These are phyloP conservation scores for Blastobasis lacticolella DNA, from an alignment of 2,888 invertebrate genomes.

Conservation along the genomic window DNA sequence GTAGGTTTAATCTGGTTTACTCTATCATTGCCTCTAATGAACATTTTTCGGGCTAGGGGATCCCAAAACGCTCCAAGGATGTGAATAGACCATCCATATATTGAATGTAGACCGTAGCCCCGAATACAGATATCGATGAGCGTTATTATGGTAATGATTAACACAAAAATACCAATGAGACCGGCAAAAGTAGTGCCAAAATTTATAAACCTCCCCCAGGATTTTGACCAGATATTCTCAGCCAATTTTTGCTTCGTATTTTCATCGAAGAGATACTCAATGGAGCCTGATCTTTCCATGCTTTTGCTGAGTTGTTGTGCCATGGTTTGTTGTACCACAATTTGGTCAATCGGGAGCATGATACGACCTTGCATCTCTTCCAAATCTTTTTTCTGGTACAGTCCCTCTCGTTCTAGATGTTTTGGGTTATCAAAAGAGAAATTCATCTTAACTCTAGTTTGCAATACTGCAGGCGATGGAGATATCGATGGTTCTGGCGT, in stretches of 20 bases:
- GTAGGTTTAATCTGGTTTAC: too few species aligned
- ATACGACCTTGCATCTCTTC: not conserved
- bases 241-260: not conserved
- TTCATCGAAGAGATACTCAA: not conserved
- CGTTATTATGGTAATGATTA: too few species aligned
- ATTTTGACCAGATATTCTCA: not conserved
- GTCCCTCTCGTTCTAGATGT: not conserved
- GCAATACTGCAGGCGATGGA: not conserved
- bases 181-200: too few species aligned
- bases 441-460: not conserved
- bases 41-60: too few species aligned
- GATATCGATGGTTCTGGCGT: not conserved
- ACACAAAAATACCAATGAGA: too few species aligned
- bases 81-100: too few species aligned
- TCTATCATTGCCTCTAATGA: too few species aligned
- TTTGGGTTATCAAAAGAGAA: not conserved
- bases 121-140: too few species aligned
- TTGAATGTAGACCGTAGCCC: too few species aligned
- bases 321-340: not conserved
- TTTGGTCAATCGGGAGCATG: not conserved
- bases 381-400: not conserved
- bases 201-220: not conserved
- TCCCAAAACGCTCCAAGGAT: too few species aligned
- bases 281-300: not conserved
- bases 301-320: not conserved